Base-by-base conservation (phyloP, 2,113 vertebrate genomes). In the Planiliza haematocheilus region DNA sequence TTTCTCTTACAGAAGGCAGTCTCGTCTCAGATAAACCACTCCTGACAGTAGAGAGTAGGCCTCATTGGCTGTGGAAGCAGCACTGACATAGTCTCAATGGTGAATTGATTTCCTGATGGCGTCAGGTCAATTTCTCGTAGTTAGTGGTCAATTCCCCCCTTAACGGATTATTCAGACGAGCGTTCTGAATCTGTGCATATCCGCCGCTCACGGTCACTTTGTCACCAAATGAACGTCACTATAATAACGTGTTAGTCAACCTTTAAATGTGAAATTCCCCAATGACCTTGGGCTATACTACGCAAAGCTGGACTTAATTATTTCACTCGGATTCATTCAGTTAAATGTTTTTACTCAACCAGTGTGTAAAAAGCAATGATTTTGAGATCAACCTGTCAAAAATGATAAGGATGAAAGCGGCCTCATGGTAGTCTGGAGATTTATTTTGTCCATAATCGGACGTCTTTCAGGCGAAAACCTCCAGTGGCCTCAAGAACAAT, bases 41-140 rank as follows among this genome's bases (percentile, higher is more conserved):
- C 38, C 18, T 20, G 66, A 13, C 51, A 21, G 43, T 50, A 21
- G 42, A 36, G n/a, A 16, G 11, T 38, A 9, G 49, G 14, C 30
- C 49, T 52, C 10, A 14, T 12, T 37, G 20, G 50, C 13, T 58
- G 20, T 46, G 41, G 55, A 56, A 56, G 49, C 49, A 52, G 55
- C 10, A 37, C 39, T 59, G 37, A 51, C 16, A 20, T 14, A 43
- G 43, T 49, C 58, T 51, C 61, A 30, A 13, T 37, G 61, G 17
- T 42, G 38, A 61, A 67, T 71, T 43, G 73, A 77, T 77, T 82
- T 61, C 24, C 38, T 43, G 43, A 82, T 75, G 55, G 65, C 48
- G 24, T 43, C 8, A 56, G 65, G 66, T 59, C 45, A 70, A 57
- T 68, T 53, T 64, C 43, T 69, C 59, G 18, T 56, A 45, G 41